Percentiles rank a stretch among this genome's conserved stretches.
These are phyloP conservation scores for Microctenopoma stevenorrisi DNA, from an alignment of 2,797 vertebrate species.

Conservation along the genomic window DNA sequence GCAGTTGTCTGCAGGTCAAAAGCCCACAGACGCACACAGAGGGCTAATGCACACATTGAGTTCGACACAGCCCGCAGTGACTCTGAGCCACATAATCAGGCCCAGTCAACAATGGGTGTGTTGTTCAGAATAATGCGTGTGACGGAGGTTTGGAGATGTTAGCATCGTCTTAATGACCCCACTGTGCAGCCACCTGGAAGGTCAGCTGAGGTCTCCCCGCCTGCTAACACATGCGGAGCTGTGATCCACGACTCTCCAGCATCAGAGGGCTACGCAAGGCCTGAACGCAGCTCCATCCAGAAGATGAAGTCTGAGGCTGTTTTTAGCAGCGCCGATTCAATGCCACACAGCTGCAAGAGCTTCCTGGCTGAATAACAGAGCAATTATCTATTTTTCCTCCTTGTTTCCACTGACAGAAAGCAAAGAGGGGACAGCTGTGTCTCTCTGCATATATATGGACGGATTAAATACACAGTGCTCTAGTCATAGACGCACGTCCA, in stretches of 20 bases:
- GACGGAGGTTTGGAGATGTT: constrained; percentile 13
- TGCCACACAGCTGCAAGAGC: constrained; percentile 71
- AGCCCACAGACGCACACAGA: constrained; percentile 13
- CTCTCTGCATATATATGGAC: constrained; percentile 10
- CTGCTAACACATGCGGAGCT: constrained; percentile 13
- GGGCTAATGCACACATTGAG: constrained; percentile 14
- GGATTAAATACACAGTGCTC: neutral
- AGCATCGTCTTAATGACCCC: constrained; percentile 22
- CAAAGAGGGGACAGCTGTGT: constrained; percentile 54
- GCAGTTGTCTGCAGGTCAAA: constrained; percentile 46
- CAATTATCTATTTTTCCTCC: constrained; percentile 49
- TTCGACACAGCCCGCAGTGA: constrained; percentile 28
- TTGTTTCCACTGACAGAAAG: constrained; percentile 51
- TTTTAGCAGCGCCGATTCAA: constrained; percentile 26
- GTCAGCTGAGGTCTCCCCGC: constrained; percentile 49
- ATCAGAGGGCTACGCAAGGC: neutral
- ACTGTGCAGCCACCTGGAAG: constrained; percentile 52
- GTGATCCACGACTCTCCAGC: constrained; percentile 9
- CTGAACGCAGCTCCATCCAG: constrained; percentile 7
- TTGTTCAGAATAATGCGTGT: constrained; percentile 28
- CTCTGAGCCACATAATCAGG: constrained; percentile 29
- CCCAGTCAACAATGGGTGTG: constrained; percentile 53
- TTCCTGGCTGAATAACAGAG: constrained; percentile 56
- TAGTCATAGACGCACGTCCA: neutral
- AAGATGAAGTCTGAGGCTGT: constrained; percentile 17